Percentiles rank a stretch among this genome's conserved stretches.
phyloP scores from a whole-genome alignment of 2,888 invertebrate species.

The Phorcus lineatus region DNA sequence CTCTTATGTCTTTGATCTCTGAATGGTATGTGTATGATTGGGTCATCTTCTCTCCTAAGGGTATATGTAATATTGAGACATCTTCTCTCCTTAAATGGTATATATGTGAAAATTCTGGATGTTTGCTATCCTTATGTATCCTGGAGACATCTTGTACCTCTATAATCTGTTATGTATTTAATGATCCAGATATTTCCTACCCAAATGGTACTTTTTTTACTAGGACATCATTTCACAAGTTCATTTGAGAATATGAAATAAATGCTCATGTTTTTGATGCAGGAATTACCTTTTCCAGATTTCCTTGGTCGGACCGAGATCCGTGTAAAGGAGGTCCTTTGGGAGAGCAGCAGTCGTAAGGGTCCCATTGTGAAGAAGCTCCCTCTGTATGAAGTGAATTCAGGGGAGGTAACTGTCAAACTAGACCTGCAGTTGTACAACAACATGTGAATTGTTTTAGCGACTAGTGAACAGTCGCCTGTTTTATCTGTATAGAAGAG shows the following conservation, averaged over 20 bases:
- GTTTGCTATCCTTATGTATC: no score
- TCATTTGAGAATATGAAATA: not conserved
- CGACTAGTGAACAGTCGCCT: not conserved
- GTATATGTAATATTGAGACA: not conserved
- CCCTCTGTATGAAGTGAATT: constrained; percentile 82
- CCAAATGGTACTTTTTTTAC: no score
- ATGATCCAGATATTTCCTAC: no score
- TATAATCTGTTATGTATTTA: no score
- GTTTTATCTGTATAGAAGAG: not conserved
- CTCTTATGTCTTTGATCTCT: no score
- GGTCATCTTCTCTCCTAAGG: not conserved
- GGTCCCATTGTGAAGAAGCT: constrained; percentile 83
- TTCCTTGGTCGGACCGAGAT: constrained; percentile 85
- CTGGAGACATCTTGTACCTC: no score
- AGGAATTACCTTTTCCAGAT: constrained; percentile 78
- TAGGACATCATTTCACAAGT: not conserved
- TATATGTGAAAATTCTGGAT: no score
- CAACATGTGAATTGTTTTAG: not conserved
- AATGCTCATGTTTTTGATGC: no score
- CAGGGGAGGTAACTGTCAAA: constrained; percentile 83
- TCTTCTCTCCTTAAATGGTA: not conserved
- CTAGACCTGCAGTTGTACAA: constrained; percentile 82
- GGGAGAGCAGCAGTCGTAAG: constrained; percentile 77
- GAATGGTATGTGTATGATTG: no score
- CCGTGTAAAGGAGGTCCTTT: constrained; percentile 81